Evolutionary conservation across 2,888 invertebrate species (phyloP), one percentile per base, ranked within the genome.

Genomic region (Caenorhabditis angaria): DNA sequence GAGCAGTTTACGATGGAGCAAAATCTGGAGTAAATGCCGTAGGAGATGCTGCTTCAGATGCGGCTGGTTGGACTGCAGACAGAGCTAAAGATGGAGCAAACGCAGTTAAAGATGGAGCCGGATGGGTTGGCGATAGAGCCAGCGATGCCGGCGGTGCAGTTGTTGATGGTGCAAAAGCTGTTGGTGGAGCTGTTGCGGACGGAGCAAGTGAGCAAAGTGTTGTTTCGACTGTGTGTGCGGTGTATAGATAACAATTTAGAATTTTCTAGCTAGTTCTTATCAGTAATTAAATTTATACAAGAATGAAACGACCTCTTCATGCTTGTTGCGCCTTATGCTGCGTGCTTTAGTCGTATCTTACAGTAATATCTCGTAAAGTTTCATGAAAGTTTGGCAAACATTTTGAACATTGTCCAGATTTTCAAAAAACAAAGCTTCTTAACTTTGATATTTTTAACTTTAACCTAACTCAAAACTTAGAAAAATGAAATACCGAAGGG

Each of bases 131-230:
- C 28, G 63, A 50, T 10, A 58, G 53, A 35, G 60, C 62, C 8
- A 64, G 65, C 10, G 58, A 61, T 35, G 72, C 67, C 27, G 68
- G 60, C n/a, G 72, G 53, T 48, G 67, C 72, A 41, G 67, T 68
- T 32, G 68, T 65, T 24, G 72, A 51, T 48, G 72, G 67, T 61
- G 67, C 72, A 14, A 62, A 70, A 35, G 58, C 65, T 18, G 70
- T 63, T 24, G 70, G 70, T 6, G 35, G 51, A n/a, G 32, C 57
- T 32, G 57, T 57, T 3, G 35, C 24, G 2, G 57, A 57, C 12
- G 57, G 57, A 8, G 50, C 50, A 50, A 50, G 50, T 50, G 50
- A 50, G 50, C 22, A n/a, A 48, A n/a, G 4, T 5, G 5, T 20
- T 24, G 6, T 8, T 20, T 8, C 24, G 3, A 50, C 50, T 24